phyloP scores from a whole-genome alignment of 2,888 invertebrate species.

The Ceriagrion tenellum region DNA sequence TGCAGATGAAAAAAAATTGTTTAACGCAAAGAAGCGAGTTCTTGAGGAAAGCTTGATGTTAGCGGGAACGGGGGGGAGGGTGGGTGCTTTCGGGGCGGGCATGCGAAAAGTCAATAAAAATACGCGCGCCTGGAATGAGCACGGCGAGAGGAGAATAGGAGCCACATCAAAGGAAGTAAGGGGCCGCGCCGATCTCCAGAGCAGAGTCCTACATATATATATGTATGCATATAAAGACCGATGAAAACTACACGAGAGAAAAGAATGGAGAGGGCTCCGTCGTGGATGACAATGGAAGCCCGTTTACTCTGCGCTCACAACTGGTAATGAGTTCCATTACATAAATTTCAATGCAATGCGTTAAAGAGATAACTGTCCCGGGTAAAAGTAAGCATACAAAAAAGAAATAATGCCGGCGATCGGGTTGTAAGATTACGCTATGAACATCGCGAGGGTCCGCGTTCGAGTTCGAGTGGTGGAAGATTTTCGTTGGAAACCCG shows the following conservation, averaged over 20 bases:
- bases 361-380: too few species aligned
- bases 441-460: too few species aligned
- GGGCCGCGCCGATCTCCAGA: neutral
- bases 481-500: too few species aligned
- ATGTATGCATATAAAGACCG: neutral
- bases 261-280: neutral
- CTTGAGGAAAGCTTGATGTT: too few species aligned
- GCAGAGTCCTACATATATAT: neutral
- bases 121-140: neutral
- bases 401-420: too few species aligned
- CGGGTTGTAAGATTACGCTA: too few species aligned
- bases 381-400: too few species aligned
- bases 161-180: neutral
- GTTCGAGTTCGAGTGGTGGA: too few species aligned
- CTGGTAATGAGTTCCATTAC: too few species aligned
- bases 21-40: too few species aligned
- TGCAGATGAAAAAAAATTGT: neutral
- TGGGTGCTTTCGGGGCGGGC: neutral
- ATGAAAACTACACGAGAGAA: neutral
- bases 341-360: too few species aligned
- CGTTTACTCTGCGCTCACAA: neutral
- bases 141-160: neutral
- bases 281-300: neutral
- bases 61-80: neutral
- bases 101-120: slow-evolving; percentile 18